These are phyloP conservation scores for Galerucella calmariensis DNA, from an alignment of 2,888 invertebrate genomes.

Conservation along the genomic window DNA sequence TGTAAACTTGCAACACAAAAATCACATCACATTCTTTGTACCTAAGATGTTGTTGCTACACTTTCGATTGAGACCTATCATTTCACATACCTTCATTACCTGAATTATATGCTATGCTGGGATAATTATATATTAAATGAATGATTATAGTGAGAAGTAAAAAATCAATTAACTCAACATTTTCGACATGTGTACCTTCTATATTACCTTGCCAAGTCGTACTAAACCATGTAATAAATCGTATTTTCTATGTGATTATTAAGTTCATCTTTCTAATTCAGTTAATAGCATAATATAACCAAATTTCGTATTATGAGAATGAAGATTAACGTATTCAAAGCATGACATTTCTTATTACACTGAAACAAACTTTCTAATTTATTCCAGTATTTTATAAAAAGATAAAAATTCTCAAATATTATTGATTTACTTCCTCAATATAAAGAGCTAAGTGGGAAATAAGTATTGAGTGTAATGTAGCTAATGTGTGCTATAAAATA, in stretches of 20 bases:
- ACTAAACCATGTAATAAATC: background rate
- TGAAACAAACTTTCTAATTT: background rate
- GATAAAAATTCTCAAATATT: too few relatives aligned
- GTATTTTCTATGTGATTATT: constrained; percentile 6
- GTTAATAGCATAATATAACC: constrained; percentile 6
- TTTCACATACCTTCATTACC: background rate
- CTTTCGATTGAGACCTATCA: background rate
- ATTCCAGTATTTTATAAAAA: too few relatives aligned
- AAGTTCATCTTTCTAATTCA: background rate
- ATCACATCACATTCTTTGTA: background rate
- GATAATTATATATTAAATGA: background rate
- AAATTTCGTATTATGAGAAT: background rate
- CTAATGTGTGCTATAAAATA: too few relatives aligned
- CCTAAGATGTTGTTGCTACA: background rate
- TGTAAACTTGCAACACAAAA: background rate
- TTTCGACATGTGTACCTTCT: constrained; percentile 4
- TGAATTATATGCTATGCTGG: background rate
- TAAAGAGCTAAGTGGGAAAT: too few relatives aligned
- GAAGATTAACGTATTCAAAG: background rate
- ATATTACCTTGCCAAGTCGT: background rate
- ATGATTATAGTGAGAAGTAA: background rate
- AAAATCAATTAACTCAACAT: constrained; percentile 1
- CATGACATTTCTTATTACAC: background rate
- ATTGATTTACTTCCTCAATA: too few relatives aligned
- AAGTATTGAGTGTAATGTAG: too few relatives aligned